Evolutionary conservation across 2,113 vertebrate genomes (phyloP).

Genomic region (Hymenochirus boettgeri): DNA sequence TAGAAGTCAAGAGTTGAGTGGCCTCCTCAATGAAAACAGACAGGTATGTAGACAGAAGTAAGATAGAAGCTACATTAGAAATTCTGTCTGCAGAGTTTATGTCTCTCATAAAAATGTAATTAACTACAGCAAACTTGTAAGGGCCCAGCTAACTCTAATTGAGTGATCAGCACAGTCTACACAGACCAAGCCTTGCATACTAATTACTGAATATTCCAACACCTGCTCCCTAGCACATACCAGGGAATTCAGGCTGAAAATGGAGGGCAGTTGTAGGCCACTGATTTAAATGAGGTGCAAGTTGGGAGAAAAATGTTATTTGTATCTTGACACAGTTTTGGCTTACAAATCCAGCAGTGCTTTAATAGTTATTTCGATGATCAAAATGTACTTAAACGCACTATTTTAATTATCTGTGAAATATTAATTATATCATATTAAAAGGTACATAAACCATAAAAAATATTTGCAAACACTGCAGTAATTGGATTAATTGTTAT

Average conservation of each 20-base stretch:
- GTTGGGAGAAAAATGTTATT: too few species aligned
- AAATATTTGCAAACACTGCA: too few species aligned
- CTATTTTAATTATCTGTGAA: too few species aligned
- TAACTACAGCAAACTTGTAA: slow-evolving; percentile 68
- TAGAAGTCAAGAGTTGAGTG: not conserved
- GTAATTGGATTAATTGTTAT: too few species aligned
- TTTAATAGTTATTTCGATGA: too few species aligned
- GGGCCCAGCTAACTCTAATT: slow-evolving; percentile 65
- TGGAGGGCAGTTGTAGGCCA: too few species aligned
- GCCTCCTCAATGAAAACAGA: not conserved
- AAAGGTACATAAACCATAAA: too few species aligned
- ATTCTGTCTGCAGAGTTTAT: slow-evolving; percentile 41
- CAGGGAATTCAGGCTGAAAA: slow-evolving; percentile 46
- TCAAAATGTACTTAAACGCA: too few species aligned
- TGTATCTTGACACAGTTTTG: too few species aligned
- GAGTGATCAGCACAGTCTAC: slow-evolving; percentile 70
- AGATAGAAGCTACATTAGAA: slow-evolving; percentile 5
- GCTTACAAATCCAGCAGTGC: too few species aligned
- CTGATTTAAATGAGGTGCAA: too few species aligned
- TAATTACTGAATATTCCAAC: slow-evolving; percentile 70
- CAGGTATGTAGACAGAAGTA: slow-evolving; percentile 5
- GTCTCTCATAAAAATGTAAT: slow-evolving; percentile 64
- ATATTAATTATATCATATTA: too few species aligned
- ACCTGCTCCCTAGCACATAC: slow-evolving; percentile 58
- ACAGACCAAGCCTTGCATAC: slow-evolving; percentile 62